Evolutionary conservation across 2,888 invertebrate species (phyloP).

Genomic region (Diogma glabrata): DNA sequence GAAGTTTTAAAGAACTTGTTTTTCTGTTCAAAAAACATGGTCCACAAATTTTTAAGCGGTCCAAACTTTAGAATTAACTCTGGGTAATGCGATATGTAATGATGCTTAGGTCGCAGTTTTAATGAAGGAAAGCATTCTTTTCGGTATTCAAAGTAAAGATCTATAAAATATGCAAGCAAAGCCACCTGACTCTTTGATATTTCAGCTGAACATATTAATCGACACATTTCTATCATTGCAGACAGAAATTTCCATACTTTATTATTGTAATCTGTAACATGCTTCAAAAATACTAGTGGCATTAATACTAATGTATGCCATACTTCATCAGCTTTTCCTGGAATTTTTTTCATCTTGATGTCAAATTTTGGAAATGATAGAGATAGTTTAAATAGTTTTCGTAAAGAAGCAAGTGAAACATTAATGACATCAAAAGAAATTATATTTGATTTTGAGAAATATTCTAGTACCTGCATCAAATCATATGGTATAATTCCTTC

Average conservation of each 20-base stretch:
- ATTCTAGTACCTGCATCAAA: conserved; percentile 19
- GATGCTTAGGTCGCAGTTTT: neutral
- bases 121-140: neutral
- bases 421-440: conserved; percentile 9
- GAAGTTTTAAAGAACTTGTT: neutral
- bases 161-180: neutral
- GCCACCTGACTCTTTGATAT: neutral
- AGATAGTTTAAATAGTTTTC: conserved; percentile 7
- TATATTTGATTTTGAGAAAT: conserved; percentile 13
- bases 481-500: conserved; percentile 22
- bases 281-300: conserved; percentile 9
- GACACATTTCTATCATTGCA: conserved; percentile 13
- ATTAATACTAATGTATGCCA: conserved; percentile 10
- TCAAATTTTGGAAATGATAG: conserved; percentile 11
- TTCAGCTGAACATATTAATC: neutral
- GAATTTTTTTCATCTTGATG: conserved; percentile 3
- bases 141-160: neutral
- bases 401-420: neutral
- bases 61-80: neutral
- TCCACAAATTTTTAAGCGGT: neutral
- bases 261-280: conserved; percentile 4
- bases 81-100: neutral
- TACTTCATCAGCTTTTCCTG: conserved; percentile 12
- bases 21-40: neutral
- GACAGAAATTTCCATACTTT: conserved; percentile 11